Evolutionary conservation across 2,888 invertebrate species (phyloP), one percentile per base, ranked within the genome.

Genomic region (Onthophagus sagittarius): DNA sequence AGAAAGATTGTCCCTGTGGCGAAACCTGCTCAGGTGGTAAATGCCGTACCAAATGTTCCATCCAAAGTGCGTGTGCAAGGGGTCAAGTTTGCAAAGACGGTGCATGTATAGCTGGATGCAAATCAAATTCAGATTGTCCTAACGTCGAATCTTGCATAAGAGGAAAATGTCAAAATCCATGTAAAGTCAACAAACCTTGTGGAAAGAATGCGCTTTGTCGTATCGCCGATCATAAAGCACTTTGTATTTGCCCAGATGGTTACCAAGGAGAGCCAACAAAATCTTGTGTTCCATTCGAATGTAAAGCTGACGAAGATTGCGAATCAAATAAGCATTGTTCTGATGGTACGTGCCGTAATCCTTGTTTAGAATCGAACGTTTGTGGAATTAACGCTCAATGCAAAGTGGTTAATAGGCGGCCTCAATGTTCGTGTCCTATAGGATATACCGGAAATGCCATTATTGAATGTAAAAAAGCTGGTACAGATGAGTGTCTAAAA

Each of bases 371-470:
- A 80, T 86, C 88, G 62, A 91, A 91, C 6, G 91, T 92, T 33
- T 96, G 96, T 80, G 96, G 96, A 11, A 85, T 90, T 33, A 95
- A 95, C 83, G 94, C 95, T 0, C 94, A 95, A 79, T 96, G 96
- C 81, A 90, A 93, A 63, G 92, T 95, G 7, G 87, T 92, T 14
- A 91, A 93, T 79, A 88, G 94, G 82, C 87, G 88, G 78, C 92
- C 95, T 0, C 92, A 94, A 79, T 94, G 94, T 80, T 89, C 91
- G 0, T 94, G 94, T 81, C 92, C 93, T 15, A 91, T 90, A 0
- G 92, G 92, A 65, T 92, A 90, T 81, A 88, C 90, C 77, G 93
- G 93, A 73, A 92, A 93, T 83, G 91, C 93, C 0, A 83, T 87
- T 63, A 85, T 89, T 5, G 92, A 92, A 81, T 94, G 94, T 81